phyloP scores from a whole-genome alignment of 1,140 invertebrate species.

The Drosophila sturtevanti region DNA sequence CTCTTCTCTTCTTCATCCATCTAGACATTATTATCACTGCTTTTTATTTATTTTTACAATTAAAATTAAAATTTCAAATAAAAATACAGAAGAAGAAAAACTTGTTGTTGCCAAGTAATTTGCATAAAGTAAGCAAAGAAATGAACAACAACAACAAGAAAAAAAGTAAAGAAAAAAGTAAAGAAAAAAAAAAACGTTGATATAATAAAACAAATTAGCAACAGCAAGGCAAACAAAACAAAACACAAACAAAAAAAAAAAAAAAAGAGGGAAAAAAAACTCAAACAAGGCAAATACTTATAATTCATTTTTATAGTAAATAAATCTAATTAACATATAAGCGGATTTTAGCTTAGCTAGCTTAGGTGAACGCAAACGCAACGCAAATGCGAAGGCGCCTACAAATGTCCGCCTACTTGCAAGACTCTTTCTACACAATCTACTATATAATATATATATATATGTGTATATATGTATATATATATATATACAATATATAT shows the following conservation, averaged over 20 bases:
- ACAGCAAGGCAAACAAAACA: background rate
- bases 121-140: constrained; percentile 20
- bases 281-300: constrained; percentile 45
- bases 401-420: constrained; percentile 28
- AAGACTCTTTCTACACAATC: constrained; percentile 8
- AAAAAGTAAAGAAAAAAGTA: constrained; percentile 20
- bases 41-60: constrained; percentile 9
- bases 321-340: constrained; percentile 79
- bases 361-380: constrained; percentile 24
- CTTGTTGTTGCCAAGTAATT: constrained; percentile 11
- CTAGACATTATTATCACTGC: background rate
- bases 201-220: constrained; percentile 34
- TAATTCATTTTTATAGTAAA: constrained; percentile 72
- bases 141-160: constrained; percentile 14
- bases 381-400: background rate
- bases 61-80: constrained; percentile 10
- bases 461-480: constrained; percentile 23
- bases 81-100: constrained; percentile 6
- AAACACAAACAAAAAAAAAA: background rate
- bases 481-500: background rate
- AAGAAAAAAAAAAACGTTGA: constrained; percentile 1
- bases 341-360: constrained; percentile 60
- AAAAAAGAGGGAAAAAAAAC: constrained; percentile 18
- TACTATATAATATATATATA: background rate
- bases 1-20: background rate